Evolutionary conservation across 1,140 invertebrate genomes (phyloP).

Genomic region (Choristoneura fumiferana): DNA sequence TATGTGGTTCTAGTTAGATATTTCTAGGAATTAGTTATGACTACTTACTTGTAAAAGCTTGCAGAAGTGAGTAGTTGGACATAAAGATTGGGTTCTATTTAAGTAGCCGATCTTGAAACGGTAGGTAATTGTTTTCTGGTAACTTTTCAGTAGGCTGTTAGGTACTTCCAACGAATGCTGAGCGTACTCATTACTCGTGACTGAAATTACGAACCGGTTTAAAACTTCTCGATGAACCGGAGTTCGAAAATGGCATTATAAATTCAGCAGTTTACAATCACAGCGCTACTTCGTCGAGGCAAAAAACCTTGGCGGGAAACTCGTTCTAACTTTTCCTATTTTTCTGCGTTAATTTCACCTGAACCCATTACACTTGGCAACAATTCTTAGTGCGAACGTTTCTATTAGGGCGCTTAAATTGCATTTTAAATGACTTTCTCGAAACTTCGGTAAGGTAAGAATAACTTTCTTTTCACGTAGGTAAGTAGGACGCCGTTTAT

Average conservation of each 20-base stretch:
- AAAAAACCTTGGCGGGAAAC: conserved; percentile 72
- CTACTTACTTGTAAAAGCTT: too few species aligned
- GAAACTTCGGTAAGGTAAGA: conserved; percentile 32
- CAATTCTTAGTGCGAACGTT: conserved; percentile 75
- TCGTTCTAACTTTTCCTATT: conserved; percentile 78
- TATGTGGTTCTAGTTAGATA: too few species aligned
- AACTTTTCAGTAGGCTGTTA: conserved; percentile 41
- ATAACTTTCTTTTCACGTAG: conserved; percentile 2
- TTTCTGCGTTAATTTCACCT: conserved; percentile 78
- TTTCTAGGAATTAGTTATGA: too few species aligned
- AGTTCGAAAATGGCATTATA: conserved; percentile 77
- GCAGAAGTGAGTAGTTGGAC: too few species aligned
- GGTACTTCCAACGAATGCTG: conserved; percentile 43
- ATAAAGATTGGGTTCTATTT: too few species aligned
- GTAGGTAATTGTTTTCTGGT: conserved; percentile 15
- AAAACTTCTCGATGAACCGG: conserved; percentile 72
- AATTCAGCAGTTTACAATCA: conserved; percentile 78
- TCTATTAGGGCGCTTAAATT: conserved; percentile 74
- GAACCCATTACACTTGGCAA: conserved; percentile 77
- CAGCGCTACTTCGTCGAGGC: conserved; percentile 65
- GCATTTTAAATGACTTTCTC: conserved; percentile 68
- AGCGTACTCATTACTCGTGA: conserved; percentile 62
- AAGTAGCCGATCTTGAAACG: too few species aligned
- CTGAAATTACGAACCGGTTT: conserved; percentile 68
- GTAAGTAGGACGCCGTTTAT: background rate